These are phyloP conservation scores for Caenorhabditis briggsae DNA, from an alignment of 1,140 invertebrate genomes.

Conservation along the genomic window DNA sequence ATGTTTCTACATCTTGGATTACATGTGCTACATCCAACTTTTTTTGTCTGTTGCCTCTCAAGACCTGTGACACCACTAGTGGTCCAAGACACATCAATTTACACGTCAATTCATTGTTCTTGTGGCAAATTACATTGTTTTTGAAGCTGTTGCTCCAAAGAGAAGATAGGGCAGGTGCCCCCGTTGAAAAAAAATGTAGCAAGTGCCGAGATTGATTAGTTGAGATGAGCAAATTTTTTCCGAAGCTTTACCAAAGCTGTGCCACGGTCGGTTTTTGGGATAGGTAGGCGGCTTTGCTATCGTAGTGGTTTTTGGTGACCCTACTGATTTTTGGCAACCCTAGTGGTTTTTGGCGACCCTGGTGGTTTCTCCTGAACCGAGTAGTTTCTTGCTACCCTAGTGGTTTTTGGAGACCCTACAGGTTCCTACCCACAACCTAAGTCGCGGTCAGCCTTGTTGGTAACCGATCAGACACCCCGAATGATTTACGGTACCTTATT, in stretches of 20 bases:
- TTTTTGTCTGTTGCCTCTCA: background rate
- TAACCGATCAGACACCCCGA: background rate
- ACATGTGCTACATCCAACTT: constrained; percentile 2
- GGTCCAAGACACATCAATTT: constrained; percentile 4
- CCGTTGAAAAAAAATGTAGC: background rate
- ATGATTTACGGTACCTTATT: background rate
- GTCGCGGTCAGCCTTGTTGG: too few species aligned
- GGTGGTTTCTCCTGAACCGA: too few species aligned
- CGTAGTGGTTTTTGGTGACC: too few species aligned
- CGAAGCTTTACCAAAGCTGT: too few species aligned
- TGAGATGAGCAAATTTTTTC: background rate
- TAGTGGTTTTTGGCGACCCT: too few species aligned
- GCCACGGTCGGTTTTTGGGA: too few species aligned
- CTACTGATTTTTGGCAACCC: too few species aligned
- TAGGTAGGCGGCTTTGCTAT: too few species aligned
- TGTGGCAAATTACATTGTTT: constrained; percentile 54
- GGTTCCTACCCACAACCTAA: too few species aligned
- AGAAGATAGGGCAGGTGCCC: background rate
- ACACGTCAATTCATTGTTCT: constrained; percentile 41
- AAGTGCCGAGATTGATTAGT: background rate
- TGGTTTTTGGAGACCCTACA: too few species aligned
- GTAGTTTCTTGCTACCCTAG: too few species aligned
- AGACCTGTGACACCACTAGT: background rate
- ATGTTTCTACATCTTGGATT: constrained; percentile 43
- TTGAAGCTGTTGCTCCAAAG: background rate